A percentile compares a stretch with the other conserved stretches of the same genome.
These are phyloP conservation scores for Ophion obscuratus DNA, from an alignment of 2,888 invertebrate species.

Conservation along the genomic window DNA sequence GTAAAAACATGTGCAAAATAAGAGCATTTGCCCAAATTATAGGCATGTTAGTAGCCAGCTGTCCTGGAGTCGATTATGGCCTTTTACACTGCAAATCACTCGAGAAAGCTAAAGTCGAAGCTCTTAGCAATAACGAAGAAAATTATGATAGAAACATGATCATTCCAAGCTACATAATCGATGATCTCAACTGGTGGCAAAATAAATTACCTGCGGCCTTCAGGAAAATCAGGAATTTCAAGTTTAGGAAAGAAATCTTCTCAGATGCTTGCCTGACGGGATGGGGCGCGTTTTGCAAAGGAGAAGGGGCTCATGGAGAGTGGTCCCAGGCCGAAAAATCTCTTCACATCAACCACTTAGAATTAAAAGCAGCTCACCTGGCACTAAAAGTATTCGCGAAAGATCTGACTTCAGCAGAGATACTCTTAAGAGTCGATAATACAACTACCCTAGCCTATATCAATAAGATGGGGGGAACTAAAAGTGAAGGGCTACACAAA, in stretches of 20 bases:
- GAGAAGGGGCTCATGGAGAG: no score
- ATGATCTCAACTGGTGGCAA: conserved; percentile 62
- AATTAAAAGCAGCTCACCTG: conserved; percentile 5
- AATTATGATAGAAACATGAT: conserved; percentile 18
- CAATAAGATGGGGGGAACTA: conserved; percentile 16
- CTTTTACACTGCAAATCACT: no score
- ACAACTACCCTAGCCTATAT: conserved; percentile 20
- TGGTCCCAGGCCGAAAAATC: neutral
- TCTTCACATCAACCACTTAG: conserved; percentile 15
- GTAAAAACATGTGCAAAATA: conserved; percentile 43
- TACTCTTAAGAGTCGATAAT: neutral
- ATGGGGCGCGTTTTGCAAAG: no score
- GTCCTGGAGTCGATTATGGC: no score
- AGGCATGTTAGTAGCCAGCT: conserved; percentile 25
- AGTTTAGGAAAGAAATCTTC: neutral
- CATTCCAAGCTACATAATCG: conserved; percentile 16
- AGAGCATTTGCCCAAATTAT: conserved; percentile 56
- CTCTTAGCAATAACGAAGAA: conserved; percentile 9
- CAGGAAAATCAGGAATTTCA: conserved; percentile 36
- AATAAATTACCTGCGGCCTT: conserved; percentile 2
- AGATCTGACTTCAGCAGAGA: conserved; percentile 1
- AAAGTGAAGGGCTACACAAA: neutral
- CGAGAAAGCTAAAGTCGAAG: conserved; percentile 8
- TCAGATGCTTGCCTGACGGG: no score
- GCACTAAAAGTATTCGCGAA: conserved; percentile 12